These are phyloP conservation scores for Xiphophorus birchmanni DNA, from an alignment of 2,797 vertebrate genomes.

Conservation along the genomic window DNA sequence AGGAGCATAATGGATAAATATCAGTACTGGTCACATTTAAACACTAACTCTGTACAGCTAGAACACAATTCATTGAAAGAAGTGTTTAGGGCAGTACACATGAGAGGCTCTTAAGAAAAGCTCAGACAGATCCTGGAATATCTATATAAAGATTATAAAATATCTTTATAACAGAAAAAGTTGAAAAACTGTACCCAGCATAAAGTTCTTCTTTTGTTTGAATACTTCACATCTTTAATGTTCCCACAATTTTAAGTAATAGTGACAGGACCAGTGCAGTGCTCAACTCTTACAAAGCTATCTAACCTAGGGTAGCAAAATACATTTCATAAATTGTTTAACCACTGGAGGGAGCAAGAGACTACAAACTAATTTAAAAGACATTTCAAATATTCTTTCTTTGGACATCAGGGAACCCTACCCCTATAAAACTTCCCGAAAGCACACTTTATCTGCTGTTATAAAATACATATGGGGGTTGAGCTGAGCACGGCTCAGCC, in stretches of 20 bases:
- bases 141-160: too few species aligned
- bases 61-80: not conserved
- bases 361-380: not conserved
- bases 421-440: not conserved
- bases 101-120: too few species aligned
- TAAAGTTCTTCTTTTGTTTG: not conserved
- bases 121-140: too few species aligned
- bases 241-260: not conserved
- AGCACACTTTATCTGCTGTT: not conserved
- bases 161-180: too few species aligned
- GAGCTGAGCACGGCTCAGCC: constrained; percentile 82
- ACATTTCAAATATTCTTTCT: not conserved
- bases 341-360: constrained; percentile 28
- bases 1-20: not conserved
- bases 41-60: not conserved
- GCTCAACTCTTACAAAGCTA: not conserved
- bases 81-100: not conserved
- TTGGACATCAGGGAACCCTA: not conserved
- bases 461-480: constrained; percentile 66
- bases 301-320: not conserved
- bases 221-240: too few species aligned
- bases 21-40: not conserved
- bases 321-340: not conserved
- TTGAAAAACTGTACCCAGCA: not conserved
- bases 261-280: not conserved